These are phyloP conservation scores for Cyprinodon variegatus DNA, from an alignment of 2,113 vertebrate species.

Conservation along the genomic window DNA sequence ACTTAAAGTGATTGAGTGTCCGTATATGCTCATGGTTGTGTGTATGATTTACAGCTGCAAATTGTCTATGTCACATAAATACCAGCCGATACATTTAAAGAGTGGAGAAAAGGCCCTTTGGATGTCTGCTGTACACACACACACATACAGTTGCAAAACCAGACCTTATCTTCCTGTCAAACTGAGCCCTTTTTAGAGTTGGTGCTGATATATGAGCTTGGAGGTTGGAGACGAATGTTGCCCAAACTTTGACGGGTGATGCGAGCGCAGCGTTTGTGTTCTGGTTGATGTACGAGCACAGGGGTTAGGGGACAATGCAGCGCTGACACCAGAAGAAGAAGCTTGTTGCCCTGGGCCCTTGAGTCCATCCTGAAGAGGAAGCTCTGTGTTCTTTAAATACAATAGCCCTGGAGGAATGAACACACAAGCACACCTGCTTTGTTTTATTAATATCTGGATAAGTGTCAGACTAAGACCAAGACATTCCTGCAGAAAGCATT, in stretches of 20 bases:
- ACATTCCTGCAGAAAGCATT: constrained; percentile 11
- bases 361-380: constrained; percentile 54
- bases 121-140: constrained; percentile 49
- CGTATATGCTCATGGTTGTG: constrained; percentile 33
- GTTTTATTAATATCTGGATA: constrained; percentile 59
- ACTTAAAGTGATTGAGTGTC: constrained; percentile 10
- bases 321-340: constrained; percentile 68
- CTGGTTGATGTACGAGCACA: constrained; percentile 74
- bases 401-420: constrained; percentile 36
- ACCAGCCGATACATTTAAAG: constrained; percentile 58
- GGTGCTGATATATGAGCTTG: constrained; percentile 79
- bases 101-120: constrained; percentile 51
- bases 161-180: constrained; percentile 72
- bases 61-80: constrained; percentile 70
- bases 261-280: constrained; percentile 52
- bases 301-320: constrained; percentile 69
- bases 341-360: constrained; percentile 57
- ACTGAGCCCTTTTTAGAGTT: constrained; percentile 61
- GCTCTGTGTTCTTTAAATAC: constrained; percentile 48
- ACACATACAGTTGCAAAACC: constrained; percentile 54
- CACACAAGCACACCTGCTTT: constrained; percentile 49
- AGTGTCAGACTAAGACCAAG: constrained; percentile 21
- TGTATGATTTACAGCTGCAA: constrained; percentile 72
- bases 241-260: constrained; percentile 61
- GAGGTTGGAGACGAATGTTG: constrained; percentile 36